Evolutionary conservation across 2,888 invertebrate genomes (phyloP).

Genomic region (Drosophila vallismaia): DNA sequence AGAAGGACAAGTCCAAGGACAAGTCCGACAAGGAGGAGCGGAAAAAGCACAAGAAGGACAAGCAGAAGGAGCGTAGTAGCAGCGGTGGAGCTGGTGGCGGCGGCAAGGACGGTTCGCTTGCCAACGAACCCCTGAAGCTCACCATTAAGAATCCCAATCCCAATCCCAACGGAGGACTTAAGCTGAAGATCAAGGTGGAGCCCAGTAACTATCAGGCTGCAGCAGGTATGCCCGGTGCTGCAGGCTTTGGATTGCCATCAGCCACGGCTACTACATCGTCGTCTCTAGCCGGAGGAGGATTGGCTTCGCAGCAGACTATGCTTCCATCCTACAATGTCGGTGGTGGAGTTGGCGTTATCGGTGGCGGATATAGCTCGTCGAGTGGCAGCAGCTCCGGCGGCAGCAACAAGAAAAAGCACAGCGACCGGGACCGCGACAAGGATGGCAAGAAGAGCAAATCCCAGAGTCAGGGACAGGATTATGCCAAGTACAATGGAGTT

Average conservation of each 20-base stretch:
- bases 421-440: conserved; percentile 82
- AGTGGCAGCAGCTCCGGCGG: conserved; percentile 36
- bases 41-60: conserved; percentile 90
- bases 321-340: conserved; percentile 27
- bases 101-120: conserved; percentile 53
- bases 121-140: conserved; percentile 84
- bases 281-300: conserved; percentile 2
- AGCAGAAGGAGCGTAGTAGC: conserved; percentile 80
- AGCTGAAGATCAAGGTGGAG: conserved; percentile 91
- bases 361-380: conserved; percentile 33
- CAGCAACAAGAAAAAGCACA: conserved; percentile 81
- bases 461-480: conserved; percentile 75
- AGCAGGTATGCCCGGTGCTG: conserved; percentile 26
- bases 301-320: conserved; percentile 8
- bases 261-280: conserved; percentile 17
- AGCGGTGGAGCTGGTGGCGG: conserved; percentile 18
- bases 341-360: neutral
- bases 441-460: conserved; percentile 81
- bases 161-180: conserved; percentile 80
- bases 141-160: conserved; percentile 91
- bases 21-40: conserved; percentile 88
- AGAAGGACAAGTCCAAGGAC: conserved; percentile 88
- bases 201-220: conserved; percentile 81
- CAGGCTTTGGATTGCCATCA: conserved; percentile 42
- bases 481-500: conserved; percentile 78